Evolutionary conservation across 2,888 invertebrate genomes (phyloP).

Genomic region (Philaethria dido): DNA sequence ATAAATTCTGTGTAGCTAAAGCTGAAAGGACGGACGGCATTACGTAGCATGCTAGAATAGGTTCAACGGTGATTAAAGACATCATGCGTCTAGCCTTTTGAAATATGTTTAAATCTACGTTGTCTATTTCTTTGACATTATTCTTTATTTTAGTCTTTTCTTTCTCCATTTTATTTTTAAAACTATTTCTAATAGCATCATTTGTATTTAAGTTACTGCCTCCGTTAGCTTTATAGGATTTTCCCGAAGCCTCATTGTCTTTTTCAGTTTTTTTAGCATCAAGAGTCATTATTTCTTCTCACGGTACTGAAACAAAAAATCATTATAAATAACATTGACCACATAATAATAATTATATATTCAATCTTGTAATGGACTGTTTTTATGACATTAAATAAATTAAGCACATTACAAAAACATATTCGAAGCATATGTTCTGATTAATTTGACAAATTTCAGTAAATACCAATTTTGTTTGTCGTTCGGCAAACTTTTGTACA

Average conservation of each 20-base stretch:
- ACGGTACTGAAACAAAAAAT: conserved; percentile 42
- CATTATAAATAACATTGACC: neutral
- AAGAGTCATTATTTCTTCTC: conserved; percentile 35
- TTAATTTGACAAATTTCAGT: conserved; percentile 8
- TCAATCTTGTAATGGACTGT: neutral
- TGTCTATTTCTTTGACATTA: conserved; percentile 55
- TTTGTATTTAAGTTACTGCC: conserved; percentile 69
- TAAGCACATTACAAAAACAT: neutral
- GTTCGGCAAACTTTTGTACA: conserved; percentile 53
- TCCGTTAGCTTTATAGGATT: conserved; percentile 56
- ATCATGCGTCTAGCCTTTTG: conserved; percentile 84
- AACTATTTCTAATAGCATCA: conserved; percentile 65
- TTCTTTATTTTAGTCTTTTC: conserved; percentile 49
- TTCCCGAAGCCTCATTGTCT: conserved; percentile 57
- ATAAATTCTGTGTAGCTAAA: conserved; percentile 92
- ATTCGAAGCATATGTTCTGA: neutral
- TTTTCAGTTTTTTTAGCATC: conserved; percentile 50
- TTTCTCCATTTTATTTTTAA: conserved; percentile 60
- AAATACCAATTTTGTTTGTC: conserved; percentile 17
- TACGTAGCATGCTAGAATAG: conserved; percentile 89
- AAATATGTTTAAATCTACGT: conserved; percentile 79
- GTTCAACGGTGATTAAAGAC: conserved; percentile 89
- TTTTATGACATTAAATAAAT: conserved; percentile 3
- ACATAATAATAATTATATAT: neutral
- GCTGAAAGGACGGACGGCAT: conserved; percentile 87